Base-by-base conservation (phyloP, 2,113 vertebrate species). In the Typhlomys cinereus region DNA sequence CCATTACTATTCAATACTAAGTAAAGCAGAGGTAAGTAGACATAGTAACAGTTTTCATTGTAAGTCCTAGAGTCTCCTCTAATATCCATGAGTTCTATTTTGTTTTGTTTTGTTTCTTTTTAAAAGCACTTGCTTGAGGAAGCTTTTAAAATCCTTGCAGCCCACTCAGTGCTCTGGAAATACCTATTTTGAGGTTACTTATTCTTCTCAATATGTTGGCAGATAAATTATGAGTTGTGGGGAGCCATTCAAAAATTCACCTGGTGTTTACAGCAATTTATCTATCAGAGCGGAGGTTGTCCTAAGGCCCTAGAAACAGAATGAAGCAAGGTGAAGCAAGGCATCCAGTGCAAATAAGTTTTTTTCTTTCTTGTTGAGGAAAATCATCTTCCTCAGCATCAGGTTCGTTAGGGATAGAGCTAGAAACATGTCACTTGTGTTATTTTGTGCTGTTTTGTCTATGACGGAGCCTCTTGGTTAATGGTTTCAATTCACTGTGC, bases 11-110 rank as follows among this genome's bases (percentile, higher is more conserved):
- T 85, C 67, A 96, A 62, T 82, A 83, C 88, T 75, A 36, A 87
- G 25, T 75, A 81, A 90, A 89, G 4, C 66, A 74, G 95, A 92
- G 96, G 97, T 97, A 97, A 98, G 97, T n/a, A 96, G 75, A 90
- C 64, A 81, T 36, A 25, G 44, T 50, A 71, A 46, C 88, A 54
- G 67, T 96, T 91, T n/a, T 95, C 2, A 1, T 90, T n/a, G 46
- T 76, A 50, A 89, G 44, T 34, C 31, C 64, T n/a, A n/a, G 15
- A 86, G 91, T 90, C 67, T 90, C 34, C 7, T 74, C 7, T 54
- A 11, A 31, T 86, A 95, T 50, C 1, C n/a, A 7, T 46, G 91
- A 1, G 0, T 92, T 96, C 64, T 20, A 71, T 89, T 94, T 93
- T n/a, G n/a, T n/a, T n/a, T n/a, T n/a, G n/a, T n/a, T n/a, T n/a